Base-by-base conservation (phyloP, 2,888 invertebrate genomes). In the Chloroclystis v-ata region DNA sequence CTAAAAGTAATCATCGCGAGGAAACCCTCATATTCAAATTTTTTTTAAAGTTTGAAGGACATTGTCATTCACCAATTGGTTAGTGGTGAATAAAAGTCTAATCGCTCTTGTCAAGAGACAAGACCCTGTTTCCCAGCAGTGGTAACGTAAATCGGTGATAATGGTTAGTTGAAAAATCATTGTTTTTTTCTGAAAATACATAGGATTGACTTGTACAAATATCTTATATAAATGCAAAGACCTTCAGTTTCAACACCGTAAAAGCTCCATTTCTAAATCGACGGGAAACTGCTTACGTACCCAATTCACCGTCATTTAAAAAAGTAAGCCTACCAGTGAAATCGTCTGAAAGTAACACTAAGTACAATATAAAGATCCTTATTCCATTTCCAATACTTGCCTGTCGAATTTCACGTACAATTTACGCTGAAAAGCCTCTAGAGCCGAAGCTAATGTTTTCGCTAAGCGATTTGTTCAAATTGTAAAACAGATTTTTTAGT, bases 371-470 rank as follows among this genome's bases (percentile, higher is more conserved):
- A 41, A 45, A 38, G 45, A 49, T 49, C 41, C 45, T 49, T 44
- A 45, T 49, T 49, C 44, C 41, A 41, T 45, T 38, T 28, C 71
- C 61, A 71, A 75, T 54, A 75, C 70, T 69, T 74, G 67, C 63
- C 74, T 76, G 72, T 77, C 75, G 75, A 84, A 83, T 84, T 84
- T 86, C 77, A 83, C 80, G 81, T 78, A 73, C 80, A 82, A 84
- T 83, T 86, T 85, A 72, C 79, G 72, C 69, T 72, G 69, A 75
- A 83, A 79, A 80, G 78, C 82, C 69, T 81, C 80, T 42, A 80
- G 78, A 82, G 77, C 76, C 82, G 69, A 64, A 64, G 75, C 76
- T 82, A 83, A 82, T 82, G 82, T 82, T 84, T 82, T 78, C 71
- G 75, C 78, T 82, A 76, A 83, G 81, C 82, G 75, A 77, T 78